Conservation (phyloP, 2,888 invertebrate species). For the Molorchus minor region DNA sequence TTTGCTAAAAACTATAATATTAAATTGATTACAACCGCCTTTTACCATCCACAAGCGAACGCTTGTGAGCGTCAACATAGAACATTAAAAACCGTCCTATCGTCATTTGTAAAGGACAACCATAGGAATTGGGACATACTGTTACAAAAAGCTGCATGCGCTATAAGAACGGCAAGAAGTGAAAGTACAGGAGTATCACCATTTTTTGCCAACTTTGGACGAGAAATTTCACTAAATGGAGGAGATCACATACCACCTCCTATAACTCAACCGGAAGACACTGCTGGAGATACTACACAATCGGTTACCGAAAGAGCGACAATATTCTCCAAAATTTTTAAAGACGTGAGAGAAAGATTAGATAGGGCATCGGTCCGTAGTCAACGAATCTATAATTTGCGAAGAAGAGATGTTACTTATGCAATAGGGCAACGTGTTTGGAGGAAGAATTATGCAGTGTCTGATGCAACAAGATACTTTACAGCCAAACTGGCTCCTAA, state of each 20-base stretch:
- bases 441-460: slow-evolving; percentile 25
- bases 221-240: slow-evolving; percentile 18
- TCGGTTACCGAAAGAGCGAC: not conserved
- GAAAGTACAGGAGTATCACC: slow-evolving; percentile 33
- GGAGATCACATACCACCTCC: not conserved
- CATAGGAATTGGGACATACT: slow-evolving; percentile 22
- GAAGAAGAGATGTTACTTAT: not conserved
- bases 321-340: slow-evolving; percentile 10
- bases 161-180: slow-evolving; percentile 25
- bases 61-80: too few species aligned
- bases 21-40: too few species aligned
- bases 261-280: not conserved
- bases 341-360: slow-evolving; percentile 12
- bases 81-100: too few species aligned
- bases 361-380: not conserved
- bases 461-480: slow-evolving; percentile 38
- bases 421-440: not conserved
- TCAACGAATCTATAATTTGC: not conserved
- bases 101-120: not conserved
- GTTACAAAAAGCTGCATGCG: slow-evolving; percentile 28
- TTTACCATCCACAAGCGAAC: too few species aligned
- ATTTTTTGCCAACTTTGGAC: slow-evolving; percentile 34
- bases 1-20: too few species aligned
- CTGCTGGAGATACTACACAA: not conserved
- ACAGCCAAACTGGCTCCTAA: slow-evolving; percentile 43